Evolutionary conservation across 2,888 invertebrate species (phyloP), one percentile per base, ranked within the genome.

Genomic region (Drosophila kokeensis): DNA sequence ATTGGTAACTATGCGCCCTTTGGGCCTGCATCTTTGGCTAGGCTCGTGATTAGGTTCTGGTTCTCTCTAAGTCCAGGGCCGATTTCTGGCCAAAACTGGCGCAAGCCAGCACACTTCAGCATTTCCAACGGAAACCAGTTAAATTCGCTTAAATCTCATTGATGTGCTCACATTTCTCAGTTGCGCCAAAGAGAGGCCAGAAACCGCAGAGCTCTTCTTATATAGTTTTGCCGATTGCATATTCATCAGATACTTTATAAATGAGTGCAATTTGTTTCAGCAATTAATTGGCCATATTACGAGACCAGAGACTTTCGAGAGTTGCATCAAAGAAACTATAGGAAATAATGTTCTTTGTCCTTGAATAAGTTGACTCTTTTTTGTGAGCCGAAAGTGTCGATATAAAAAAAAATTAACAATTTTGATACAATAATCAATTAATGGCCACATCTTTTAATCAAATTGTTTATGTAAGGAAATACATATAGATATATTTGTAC

Each of bases 111-210:
- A 80, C 76, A 85, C 85, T 83, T 87, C 85, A 83, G 59, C 71
- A 63, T 76, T 82, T 87, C 91, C 82, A 90, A 91, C 83, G 59
- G 78, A 78, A 93, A 92, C 93, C 92, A 91, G 93, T 92, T 92
- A 88, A 83, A 89, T 88, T 91, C 84, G 91, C 90, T 90, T 91
- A 79, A 82, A 68, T 69, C 80, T 71, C 65, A 77, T 73, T 78
- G 55, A 69, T 67, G 69, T 45, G 73, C 73, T 67, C 58, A 54
- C 72, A 76, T 65, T 72, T 48, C 54, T 64, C 74, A 70, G 50
- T 67, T 67, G 55, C 63, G 50, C 38, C 59, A 36, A 67, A 49
- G 54, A 13, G 55, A 29, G 15, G 49, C 53, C 76, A 83, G 83
- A 83, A 81, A 71, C 64, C 64, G 15, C 24, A 36, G 38, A 64